Percentiles rank a stretch among this genome's conserved stretches.
These are phyloP conservation scores for Prunella himalayana DNA, from an alignment of 2,113 vertebrate species.

Conservation along the genomic window DNA sequence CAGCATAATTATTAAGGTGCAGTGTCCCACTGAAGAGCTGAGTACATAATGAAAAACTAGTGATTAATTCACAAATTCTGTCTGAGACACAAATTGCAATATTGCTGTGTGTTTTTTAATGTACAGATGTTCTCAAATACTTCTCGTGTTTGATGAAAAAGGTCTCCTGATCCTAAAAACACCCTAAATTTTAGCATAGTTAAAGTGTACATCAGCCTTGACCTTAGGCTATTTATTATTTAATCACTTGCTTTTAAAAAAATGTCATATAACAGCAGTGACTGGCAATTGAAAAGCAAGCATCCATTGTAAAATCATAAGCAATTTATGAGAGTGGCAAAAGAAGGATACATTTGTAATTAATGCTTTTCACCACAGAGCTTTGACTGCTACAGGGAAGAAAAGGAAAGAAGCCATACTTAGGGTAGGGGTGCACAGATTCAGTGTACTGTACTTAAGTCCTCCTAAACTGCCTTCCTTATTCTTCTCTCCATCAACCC, in stretches of 20 bases:
- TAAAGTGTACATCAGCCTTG: background rate
- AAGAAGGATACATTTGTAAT: background rate
- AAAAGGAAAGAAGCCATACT: background rate
- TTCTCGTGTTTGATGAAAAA: background rate
- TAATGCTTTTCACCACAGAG: background rate
- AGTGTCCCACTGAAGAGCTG: background rate
- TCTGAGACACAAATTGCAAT: background rate
- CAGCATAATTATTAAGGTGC: background rate
- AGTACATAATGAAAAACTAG: background rate
- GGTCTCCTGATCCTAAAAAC: background rate
- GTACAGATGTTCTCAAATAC: background rate
- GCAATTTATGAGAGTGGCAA: background rate
- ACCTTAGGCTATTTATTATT: background rate
- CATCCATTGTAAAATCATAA: background rate
- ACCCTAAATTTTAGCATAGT: background rate
- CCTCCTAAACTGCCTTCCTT: background rate
- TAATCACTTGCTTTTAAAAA: background rate
- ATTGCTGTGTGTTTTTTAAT: background rate
- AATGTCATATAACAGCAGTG: background rate
- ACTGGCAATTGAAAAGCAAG: background rate
- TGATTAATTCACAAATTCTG: background rate
- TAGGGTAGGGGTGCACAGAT: background rate
- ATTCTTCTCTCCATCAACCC: background rate
- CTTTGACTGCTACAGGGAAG: background rate
- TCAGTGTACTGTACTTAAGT: background rate